These are phyloP conservation scores for Brachyrhaphis roseni DNA, from an alignment of 2,797 vertebrate genomes.

Conservation along the genomic window DNA sequence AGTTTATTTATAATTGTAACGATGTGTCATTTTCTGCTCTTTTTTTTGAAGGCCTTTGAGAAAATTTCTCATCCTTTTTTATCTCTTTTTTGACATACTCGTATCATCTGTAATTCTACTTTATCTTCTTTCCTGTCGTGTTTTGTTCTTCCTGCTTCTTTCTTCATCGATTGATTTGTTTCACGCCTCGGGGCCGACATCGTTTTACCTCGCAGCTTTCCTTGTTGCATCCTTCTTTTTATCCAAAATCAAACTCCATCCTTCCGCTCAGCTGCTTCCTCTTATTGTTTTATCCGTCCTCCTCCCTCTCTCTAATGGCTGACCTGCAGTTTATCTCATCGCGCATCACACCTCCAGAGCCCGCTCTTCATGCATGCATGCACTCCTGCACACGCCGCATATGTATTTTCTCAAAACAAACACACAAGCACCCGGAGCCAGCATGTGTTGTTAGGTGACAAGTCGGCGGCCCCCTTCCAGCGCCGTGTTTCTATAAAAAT, in stretches of 20 bases:
- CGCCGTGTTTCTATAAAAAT: slow-evolving; percentile 39
- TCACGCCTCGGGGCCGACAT: background rate
- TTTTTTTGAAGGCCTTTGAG: background rate
- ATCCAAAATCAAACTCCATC: background rate
- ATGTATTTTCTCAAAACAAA: slow-evolving; percentile 68
- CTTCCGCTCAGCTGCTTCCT: background rate
- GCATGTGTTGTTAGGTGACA: slow-evolving; percentile 60
- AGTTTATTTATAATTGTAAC: background rate
- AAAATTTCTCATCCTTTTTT: background rate
- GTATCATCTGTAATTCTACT: background rate
- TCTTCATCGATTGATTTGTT: slow-evolving; percentile 1
- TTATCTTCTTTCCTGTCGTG: background rate
- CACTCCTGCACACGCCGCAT: slow-evolving; percentile 55
- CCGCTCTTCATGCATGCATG: slow-evolving; percentile 44
- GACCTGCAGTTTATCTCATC: slow-evolving; percentile 51
- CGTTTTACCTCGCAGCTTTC: background rate
- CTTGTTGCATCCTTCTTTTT: background rate
- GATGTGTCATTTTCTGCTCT: background rate
- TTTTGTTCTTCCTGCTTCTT: background rate
- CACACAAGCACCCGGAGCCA: slow-evolving; percentile 54
- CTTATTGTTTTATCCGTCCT: background rate
- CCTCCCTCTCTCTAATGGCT: background rate
- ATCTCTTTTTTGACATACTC: background rate
- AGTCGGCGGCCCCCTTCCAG: slow-evolving; percentile 19
- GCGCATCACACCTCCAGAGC: slow-evolving; percentile 45